Conservation (phyloP, 2,888 invertebrate species). For the Phengaris alcon region DNA sequence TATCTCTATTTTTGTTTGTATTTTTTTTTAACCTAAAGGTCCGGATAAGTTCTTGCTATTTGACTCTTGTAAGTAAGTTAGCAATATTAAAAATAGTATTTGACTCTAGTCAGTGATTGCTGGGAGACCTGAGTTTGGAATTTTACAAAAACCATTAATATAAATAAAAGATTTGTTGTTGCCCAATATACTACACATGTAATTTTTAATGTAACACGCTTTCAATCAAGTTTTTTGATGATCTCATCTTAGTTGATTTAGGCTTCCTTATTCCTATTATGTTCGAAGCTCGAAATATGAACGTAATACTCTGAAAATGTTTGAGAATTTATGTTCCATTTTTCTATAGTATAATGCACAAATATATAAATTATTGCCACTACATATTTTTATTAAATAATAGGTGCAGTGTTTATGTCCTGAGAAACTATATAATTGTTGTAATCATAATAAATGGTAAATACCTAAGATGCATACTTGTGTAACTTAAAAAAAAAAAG, state of each 20-base stretch:
- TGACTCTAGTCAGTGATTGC: neutral
- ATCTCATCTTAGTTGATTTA: neutral
- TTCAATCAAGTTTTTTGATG: constrained; percentile 1
- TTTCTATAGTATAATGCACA: too few relatives aligned
- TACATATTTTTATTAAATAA: too few relatives aligned
- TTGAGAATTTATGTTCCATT: too few relatives aligned
- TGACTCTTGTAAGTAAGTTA: neutral
- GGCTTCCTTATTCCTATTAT: constrained; percentile 1
- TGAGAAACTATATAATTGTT: too few relatives aligned
- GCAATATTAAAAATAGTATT: too few relatives aligned
- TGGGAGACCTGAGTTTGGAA: neutral
- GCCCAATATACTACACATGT: neutral
- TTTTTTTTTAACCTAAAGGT: neutral
- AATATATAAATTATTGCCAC: too few relatives aligned
- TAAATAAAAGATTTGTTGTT: neutral
- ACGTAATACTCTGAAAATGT: too few relatives aligned
- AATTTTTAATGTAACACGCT: neutral
- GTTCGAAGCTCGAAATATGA: neutral
- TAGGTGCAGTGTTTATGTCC: too few relatives aligned
- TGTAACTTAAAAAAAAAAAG: neutral
- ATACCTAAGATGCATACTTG: neutral
- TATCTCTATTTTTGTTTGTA: neutral
- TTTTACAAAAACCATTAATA: neutral
- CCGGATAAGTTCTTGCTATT: neutral
- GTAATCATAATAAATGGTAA: too few relatives aligned